Evolutionary conservation across 2,797 vertebrate species (phyloP), one percentile per base, ranked within the genome.

Genomic region (Alca torda): DNA sequence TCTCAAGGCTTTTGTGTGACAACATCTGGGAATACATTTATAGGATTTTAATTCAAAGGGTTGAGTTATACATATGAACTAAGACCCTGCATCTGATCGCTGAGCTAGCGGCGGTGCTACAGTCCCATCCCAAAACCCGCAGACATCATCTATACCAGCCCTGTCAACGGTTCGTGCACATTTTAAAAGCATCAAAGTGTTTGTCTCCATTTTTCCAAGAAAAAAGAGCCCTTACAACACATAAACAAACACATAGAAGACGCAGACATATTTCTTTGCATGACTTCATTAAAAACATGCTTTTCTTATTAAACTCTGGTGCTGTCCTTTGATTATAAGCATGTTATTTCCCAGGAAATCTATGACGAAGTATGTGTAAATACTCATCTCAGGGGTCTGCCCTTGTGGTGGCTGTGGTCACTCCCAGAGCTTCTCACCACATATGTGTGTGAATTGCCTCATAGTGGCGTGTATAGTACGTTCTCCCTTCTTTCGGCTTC

Each of bases 191-290:
- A 76, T 79, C 33, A 11, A 89, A 81, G 46, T n/a, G 12, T 9
- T 94, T 94, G 90, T 93, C 92, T 84, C 84, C 95, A 76, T 95
- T 96, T 97, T 95, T 96, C 80, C 14, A 33, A 94, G 89, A 97
- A 70, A 68, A 92, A 63, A 61, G 91, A 89, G 76, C 31, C 19
- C 68, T 96, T 91, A 76, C 26, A 68, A 97, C 94, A 76, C 31
- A 59, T 24, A 70, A 82, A 95, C 89, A 96, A 96, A 96, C 76
- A 88, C 21, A 64, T 18, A 50, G 79, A 93, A 81, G 53, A 69
- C 70, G 76, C 8, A 79, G 83, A 65, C 60, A 19, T 80, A 89
- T 50, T 73, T 85, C 46, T 93, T 90, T 83, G 35, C 68, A 83
- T 93, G 6, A 87, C 88, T 95, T 95, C 81, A 93, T 51, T 92